Evolutionary conservation across 2,113 vertebrate species (phyloP).

Genomic region (Ramphastos sulfuratus): DNA sequence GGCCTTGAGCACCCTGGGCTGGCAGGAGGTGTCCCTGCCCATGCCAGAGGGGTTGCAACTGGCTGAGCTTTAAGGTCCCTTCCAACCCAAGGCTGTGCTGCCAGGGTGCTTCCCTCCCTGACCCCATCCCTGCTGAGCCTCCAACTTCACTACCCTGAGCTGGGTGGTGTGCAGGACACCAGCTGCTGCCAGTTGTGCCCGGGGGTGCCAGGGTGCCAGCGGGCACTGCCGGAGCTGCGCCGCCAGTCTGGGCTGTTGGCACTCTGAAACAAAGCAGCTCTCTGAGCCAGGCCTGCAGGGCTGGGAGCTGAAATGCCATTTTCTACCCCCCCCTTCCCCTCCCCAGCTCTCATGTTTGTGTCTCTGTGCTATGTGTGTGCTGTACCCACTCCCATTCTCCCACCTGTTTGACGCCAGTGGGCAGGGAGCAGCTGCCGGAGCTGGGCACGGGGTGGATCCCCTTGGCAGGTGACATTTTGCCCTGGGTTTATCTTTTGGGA

Average conservation of each 20-base stretch:
- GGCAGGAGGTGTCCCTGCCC: too few relatives aligned
- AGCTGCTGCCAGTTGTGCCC: not conserved
- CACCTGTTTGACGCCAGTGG: not conserved
- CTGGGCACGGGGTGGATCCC: not conserved
- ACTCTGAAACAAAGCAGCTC: not conserved
- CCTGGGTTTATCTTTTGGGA: conserved; percentile 7
- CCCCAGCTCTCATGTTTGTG: not conserved
- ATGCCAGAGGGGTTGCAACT: too few relatives aligned
- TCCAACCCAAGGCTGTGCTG: not conserved
- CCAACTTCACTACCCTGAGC: not conserved
- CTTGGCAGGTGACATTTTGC: conserved; percentile 41
- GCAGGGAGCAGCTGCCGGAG: conserved; percentile 8
- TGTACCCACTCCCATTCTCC: not conserved
- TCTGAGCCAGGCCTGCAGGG: not conserved
- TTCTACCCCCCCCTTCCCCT: not conserved
- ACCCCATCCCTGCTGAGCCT: not conserved
- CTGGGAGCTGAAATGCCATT: not conserved
- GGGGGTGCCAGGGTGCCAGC: not conserved
- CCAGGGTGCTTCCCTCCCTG: not conserved
- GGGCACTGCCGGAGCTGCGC: rapidly evolving
- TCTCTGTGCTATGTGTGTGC: not conserved
- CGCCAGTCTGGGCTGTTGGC: not conserved
- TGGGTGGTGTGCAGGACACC: not conserved
- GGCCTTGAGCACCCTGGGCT: too few relatives aligned
- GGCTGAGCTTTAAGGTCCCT: too few relatives aligned